Evolutionary conservation across 2,113 vertebrate genomes (phyloP), one percentile per base, ranked within the genome.

Genomic region (Chionodraco myersi): DNA sequence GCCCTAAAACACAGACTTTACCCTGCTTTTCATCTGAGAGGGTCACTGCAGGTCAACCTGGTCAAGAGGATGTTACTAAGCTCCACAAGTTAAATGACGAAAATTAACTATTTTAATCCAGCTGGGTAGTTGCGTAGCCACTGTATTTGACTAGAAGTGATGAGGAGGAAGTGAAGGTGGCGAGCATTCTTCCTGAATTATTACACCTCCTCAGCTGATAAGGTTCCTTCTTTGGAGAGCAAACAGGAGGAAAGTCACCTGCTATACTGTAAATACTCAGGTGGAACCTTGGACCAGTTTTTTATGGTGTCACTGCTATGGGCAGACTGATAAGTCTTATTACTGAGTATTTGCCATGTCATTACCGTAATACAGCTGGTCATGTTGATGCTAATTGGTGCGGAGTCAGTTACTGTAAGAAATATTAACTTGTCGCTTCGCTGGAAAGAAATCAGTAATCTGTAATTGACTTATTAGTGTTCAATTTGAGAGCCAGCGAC

Each of bases 321-420:
- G 12, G 5, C 21, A 72, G 53, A 54, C 69, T 68, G 86, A 92
- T 92, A 87, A 85, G 83, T 34, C 13, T 47, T 78, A 90, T 73
- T 81, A 71, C 52, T 62, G 78, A 62, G 59, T 75, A 78, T 60
- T 48, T 85, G 80, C 68, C 70, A 69, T 86, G 74, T 77, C 72
- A 80, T 93, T 92, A 92, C 89, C 0, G 70, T 92, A 90, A 92
- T 76, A 49, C 91, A 90, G 82, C 78, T 84, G 86, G 74, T 70
- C 44, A 53, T 57, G 77, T 65, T 87, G 82, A 87, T 54, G 51
- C 63, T 88, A 86, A 87, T 83, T 85, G 71, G 47, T 83, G 83
- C 81, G 84, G 87, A 92, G 86, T 89, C 84, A 71, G 84, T 86
- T 91, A 88, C 84, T 77, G 90, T 90, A 85, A 92, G 82, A 86